A percentile compares a stretch with the other conserved stretches of the same genome.
phyloP scores from a whole-genome alignment of 2,113 vertebrate species.

The Raphicerus campestris region DNA sequence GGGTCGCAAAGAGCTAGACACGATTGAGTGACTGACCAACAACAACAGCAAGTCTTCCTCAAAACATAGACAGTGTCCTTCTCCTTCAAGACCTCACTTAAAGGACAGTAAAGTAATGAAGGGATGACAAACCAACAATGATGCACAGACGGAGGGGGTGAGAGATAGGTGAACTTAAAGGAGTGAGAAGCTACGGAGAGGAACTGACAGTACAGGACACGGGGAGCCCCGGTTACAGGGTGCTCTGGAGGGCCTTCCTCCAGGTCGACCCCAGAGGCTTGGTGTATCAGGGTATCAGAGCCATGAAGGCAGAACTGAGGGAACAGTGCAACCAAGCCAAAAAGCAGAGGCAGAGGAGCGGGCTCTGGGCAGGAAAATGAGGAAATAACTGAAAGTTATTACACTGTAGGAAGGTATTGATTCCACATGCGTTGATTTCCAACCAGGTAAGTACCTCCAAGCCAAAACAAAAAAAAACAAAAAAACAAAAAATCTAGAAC shows the following conservation, averaged over 20 bases:
- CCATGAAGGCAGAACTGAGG: not conserved
- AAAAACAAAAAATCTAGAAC: too few relatives aligned
- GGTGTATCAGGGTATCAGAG: not conserved
- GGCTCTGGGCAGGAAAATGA: not conserved
- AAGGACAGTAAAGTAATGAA: not conserved
- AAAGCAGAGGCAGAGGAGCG: not conserved
- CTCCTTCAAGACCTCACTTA: not conserved
- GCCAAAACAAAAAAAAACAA: not conserved
- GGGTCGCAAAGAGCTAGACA: not conserved
- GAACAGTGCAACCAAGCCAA: not conserved
- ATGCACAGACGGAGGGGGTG: not conserved
- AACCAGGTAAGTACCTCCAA: not conserved
- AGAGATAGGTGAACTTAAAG: not conserved
- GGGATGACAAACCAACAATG: not conserved
- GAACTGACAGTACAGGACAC: not conserved
- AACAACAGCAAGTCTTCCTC: not conserved
- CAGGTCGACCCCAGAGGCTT: not conserved
- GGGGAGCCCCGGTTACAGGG: not conserved
- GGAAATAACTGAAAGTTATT: not conserved
- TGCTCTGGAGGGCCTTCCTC: not conserved
- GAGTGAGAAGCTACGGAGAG: not conserved
- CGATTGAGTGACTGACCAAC: not conserved
- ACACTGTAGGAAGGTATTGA: not conserved
- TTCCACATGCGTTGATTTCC: not conserved
- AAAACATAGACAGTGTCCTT: not conserved